Conservation (phyloP, 1,140 invertebrate genomes). For the Halyomorpha halys region DNA sequence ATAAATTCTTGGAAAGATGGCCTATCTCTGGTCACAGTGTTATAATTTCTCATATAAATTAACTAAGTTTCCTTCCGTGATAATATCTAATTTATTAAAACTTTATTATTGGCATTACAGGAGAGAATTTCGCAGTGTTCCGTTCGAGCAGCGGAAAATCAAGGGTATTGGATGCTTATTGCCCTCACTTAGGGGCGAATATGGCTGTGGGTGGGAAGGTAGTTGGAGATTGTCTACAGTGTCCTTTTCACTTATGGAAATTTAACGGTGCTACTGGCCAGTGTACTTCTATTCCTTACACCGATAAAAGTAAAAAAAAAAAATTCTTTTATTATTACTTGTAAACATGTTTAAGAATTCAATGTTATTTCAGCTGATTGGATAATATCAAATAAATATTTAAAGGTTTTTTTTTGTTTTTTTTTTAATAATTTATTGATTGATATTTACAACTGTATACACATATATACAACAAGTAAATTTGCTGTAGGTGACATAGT, state of each 20-base stretch:
- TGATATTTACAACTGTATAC: no score
- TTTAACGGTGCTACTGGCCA: conserved; percentile 60
- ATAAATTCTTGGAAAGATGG: no score
- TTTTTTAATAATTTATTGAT: no score
- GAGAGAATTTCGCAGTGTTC: conserved; percentile 69
- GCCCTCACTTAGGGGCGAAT: conserved; percentile 81
- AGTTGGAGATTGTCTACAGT: conserved; percentile 65
- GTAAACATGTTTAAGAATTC: not conserved
- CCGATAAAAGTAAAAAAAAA: conserved; percentile 26
- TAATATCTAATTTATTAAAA: no score
- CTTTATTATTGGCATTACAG: conserved; percentile 35
- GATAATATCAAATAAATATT: no score
- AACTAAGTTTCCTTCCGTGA: no score
- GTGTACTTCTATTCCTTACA: conserved; percentile 29
- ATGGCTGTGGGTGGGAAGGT: conserved; percentile 65
- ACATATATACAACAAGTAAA: no score
- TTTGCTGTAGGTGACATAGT: no score
- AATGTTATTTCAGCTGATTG: no score
- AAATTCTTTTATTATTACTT: not conserved
- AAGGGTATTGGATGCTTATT: conserved; percentile 70
- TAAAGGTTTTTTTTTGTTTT: no score
- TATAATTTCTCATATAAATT: no score
- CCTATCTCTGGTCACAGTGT: no score
- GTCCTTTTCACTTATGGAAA: conserved; percentile 80
- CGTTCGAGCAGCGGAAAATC: conserved; percentile 48